Conservation (phyloP, 1,140 invertebrate species). For the Scaptomyza montana region DNA sequence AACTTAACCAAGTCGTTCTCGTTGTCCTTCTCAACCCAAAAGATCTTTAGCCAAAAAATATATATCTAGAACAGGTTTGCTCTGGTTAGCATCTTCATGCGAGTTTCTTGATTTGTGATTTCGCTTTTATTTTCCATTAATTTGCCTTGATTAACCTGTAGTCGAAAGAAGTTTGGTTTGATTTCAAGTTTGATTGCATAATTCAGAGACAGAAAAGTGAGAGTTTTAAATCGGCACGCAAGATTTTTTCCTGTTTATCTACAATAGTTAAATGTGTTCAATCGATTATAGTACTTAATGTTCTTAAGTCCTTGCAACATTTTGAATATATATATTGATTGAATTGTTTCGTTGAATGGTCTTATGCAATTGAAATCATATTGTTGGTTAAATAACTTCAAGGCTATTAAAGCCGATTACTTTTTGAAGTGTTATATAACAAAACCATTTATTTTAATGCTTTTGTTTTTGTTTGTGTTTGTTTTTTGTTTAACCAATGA, state of each 20-base stretch:
- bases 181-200: conserved; percentile 10
- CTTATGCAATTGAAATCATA: neutral
- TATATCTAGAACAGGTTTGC: conserved; percentile 22
- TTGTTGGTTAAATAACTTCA: conserved; percentile 1
- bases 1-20: conserved; percentile 5
- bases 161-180: conserved; percentile 3
- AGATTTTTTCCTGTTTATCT: too few relatives aligned
- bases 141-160: conserved; percentile 18
- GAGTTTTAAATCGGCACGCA: too few relatives aligned
- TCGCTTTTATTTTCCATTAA: conserved; percentile 39
- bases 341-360: neutral
- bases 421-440: conserved; percentile 28
- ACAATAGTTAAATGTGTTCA: too few relatives aligned
- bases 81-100: neutral
- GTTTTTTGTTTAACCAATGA: neutral
- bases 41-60: conserved; percentile 17
- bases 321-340: neutral
- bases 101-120: conserved; percentile 7
- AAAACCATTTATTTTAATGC: too few relatives aligned
- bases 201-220: neutral
- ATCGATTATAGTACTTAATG: too few relatives aligned
- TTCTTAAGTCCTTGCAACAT: neutral
- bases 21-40: neutral
- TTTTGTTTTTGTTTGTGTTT: neutral
- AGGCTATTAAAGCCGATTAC: conserved; percentile 7